Evolutionary conservation across 1,140 invertebrate species (phyloP).

Genomic region (Melitaea cinxia): DNA sequence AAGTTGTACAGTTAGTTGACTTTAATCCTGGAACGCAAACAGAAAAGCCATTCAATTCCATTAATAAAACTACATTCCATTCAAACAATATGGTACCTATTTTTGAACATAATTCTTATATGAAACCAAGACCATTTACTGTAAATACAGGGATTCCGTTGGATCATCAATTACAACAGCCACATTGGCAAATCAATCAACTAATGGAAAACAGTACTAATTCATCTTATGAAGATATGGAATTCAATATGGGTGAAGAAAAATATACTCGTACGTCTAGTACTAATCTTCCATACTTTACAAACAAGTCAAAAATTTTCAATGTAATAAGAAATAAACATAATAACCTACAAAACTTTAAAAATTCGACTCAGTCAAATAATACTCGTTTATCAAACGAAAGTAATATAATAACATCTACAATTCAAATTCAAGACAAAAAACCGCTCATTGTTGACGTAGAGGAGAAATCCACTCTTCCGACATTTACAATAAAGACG

Average conservation of each 20-base stretch:
- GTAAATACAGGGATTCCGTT: constrained; percentile 57
- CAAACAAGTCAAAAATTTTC: constrained; percentile 13
- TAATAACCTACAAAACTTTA: constrained; percentile 47
- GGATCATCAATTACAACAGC: constrained; percentile 74
- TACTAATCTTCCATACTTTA: constrained; percentile 13
- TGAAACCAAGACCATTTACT: constrained; percentile 76
- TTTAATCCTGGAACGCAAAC: constrained; percentile 75
- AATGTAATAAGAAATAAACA: constrained; percentile 41
- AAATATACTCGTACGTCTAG: constrained; percentile 42
- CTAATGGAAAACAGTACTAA: constrained; percentile 70
- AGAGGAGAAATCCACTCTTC: constrained; percentile 59
- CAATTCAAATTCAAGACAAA: constrained; percentile 71
- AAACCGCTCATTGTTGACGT: constrained; percentile 71
- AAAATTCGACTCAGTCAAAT: constrained; percentile 47
- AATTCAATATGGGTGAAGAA: constrained; percentile 76
- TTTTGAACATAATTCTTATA: constrained; percentile 49
- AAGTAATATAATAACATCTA: constrained; percentile 78
- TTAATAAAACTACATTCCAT: constrained; percentile 58
- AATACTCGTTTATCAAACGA: constrained; percentile 55
- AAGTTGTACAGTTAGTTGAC: constrained; percentile 42
- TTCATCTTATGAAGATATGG: constrained; percentile 69
- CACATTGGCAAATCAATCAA: constrained; percentile 78
- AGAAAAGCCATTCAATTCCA: constrained; percentile 74
- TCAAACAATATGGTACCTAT: constrained; percentile 67
- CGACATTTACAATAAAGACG: constrained; percentile 57